Evolutionary conservation across 2,888 invertebrate genomes (phyloP).

Genomic region (Alloplasta piceator): DNA sequence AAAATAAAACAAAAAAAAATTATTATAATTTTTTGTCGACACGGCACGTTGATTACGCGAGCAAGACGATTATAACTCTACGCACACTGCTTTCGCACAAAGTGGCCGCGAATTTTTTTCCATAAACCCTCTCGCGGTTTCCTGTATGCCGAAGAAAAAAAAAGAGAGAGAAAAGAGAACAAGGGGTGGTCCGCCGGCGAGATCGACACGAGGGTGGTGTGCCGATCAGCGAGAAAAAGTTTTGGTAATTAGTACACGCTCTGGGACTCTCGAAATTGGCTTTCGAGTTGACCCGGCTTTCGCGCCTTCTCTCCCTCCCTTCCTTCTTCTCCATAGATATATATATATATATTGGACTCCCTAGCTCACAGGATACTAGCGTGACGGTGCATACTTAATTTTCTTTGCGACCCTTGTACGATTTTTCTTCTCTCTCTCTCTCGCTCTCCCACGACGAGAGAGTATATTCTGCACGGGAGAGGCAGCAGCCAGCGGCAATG

Average conservation of each 20-base stretch:
- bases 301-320: constrained; percentile 28
- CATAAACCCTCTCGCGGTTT: constrained; percentile 2
- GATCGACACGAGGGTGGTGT: background rate
- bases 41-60: background rate
- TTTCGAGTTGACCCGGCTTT: constrained; percentile 16
- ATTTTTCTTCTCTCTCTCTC: constrained; percentile 51
- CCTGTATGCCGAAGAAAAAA: background rate
- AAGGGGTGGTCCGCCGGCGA: too few species aligned
- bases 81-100: constrained; percentile 16
- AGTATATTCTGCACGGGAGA: constrained; percentile 34
- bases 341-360: background rate
- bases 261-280: constrained; percentile 41
- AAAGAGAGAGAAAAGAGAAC: background rate
- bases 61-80: background rate
- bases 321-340: background rate
- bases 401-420: constrained; percentile 41
- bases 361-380: constrained; percentile 45
- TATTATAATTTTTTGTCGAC: background rate
- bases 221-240: constrained; percentile 40
- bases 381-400: constrained; percentile 60
- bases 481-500: constrained; percentile 3
- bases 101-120: constrained; percentile 13
- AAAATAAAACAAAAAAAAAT: too few species aligned
- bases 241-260: constrained; percentile 48
- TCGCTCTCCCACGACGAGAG: background rate